Conservation (phyloP, 2,113 vertebrate genomes). For the Microtus richardsoni region DNA sequence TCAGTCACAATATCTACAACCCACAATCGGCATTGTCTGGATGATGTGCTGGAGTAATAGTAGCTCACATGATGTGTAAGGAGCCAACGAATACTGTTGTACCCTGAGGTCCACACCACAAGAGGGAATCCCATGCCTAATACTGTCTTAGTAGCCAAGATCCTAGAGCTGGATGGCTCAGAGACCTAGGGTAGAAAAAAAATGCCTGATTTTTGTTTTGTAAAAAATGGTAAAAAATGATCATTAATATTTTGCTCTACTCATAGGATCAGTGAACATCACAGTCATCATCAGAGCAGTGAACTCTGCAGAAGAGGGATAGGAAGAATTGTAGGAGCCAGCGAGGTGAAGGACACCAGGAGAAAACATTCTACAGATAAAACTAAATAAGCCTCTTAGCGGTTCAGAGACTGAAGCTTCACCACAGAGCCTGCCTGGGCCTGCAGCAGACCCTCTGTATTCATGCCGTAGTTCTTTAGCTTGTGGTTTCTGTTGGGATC, state of each 20-base stretch:
- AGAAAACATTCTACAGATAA: background rate
- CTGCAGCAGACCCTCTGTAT: background rate
- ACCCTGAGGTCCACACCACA: background rate
- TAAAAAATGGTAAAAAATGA: background rate
- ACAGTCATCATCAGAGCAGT: background rate
- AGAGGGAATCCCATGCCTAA: background rate
- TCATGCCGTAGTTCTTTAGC: background rate
- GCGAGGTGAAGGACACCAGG: background rate
- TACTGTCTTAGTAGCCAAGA: background rate
- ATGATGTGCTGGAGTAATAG: background rate
- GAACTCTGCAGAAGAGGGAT: background rate
- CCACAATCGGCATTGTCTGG: background rate
- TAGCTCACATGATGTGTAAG: background rate
- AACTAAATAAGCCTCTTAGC: too few relatives aligned
- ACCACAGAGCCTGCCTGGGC: too few relatives aligned
- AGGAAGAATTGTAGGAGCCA: background rate
- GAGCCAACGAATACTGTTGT: background rate
- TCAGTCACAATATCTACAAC: background rate
- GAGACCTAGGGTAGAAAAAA: background rate
- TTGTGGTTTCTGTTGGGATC: background rate
- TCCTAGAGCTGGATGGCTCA: background rate
- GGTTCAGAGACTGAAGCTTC: background rate
- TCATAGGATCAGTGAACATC: background rate
- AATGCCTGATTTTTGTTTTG: too few relatives aligned
- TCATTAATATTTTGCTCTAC: background rate